Percentiles rank a stretch among this genome's conserved stretches.
Conservation (phyloP, 2,888 invertebrate species). For the Amblyjoppa fuscipennis region DNA sequence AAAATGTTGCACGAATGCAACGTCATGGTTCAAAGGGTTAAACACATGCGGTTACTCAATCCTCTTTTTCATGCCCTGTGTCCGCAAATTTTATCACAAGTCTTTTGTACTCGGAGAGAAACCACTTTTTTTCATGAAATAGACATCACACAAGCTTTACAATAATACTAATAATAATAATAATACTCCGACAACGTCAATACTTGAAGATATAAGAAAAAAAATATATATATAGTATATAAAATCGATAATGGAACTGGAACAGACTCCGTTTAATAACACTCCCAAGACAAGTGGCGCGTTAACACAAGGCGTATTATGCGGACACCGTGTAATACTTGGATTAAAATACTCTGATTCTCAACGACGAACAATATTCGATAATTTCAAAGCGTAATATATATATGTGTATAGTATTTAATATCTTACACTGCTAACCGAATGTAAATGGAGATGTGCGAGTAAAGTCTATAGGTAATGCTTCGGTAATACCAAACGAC, state of each 20-base stretch:
- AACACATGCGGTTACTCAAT: conserved; percentile 28
- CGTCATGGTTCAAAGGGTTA: neutral
- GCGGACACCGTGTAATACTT: conserved; percentile 25
- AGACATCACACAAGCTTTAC: conserved; percentile 29
- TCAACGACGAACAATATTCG: conserved; percentile 49
- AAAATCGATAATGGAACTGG: conserved; percentile 37
- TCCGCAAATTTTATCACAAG: conserved; percentile 41
- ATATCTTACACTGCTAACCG: conserved; percentile 44
- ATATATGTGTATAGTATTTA: conserved; percentile 43
- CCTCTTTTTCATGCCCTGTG: neutral
- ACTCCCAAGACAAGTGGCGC: conserved; percentile 28
- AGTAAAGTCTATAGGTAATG: conserved; percentile 38
- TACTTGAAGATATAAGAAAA: conserved; percentile 28
- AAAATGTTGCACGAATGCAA: neutral
- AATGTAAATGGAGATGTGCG: conserved; percentile 39
- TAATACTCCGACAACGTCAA: conserved; percentile 57
- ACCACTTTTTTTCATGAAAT: conserved; percentile 40
- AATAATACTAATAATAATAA: conserved; percentile 37
- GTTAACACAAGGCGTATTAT: conserved; percentile 7
- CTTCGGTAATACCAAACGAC: conserved; percentile 15
- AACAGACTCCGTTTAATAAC: conserved; percentile 23
- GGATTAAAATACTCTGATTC: conserved; percentile 35
- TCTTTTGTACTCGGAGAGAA: conserved; percentile 43
- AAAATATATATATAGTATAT: neutral
- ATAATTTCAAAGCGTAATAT: conserved; percentile 47